phyloP scores from a whole-genome alignment of 2,888 invertebrate species.

The Sesia bembeciformis region DNA sequence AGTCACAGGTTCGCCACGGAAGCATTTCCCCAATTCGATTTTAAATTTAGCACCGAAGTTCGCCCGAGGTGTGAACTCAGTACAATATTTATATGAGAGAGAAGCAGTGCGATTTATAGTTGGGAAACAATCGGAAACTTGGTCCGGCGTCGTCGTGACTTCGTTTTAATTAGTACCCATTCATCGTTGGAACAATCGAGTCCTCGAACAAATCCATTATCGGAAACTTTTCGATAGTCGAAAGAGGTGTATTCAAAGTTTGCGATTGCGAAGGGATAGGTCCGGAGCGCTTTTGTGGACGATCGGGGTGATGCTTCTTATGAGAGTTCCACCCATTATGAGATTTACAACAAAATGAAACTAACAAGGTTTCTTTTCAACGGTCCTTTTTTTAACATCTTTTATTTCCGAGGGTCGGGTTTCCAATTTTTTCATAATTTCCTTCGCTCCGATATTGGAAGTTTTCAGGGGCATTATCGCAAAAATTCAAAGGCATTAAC shows the following conservation, averaged over 20 bases:
- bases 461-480: conserved; percentile 33
- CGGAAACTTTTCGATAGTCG: conserved; percentile 70
- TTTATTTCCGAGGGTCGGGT: neutral
- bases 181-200: conserved; percentile 70
- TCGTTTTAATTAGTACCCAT: conserved; percentile 75
- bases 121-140: conserved; percentile 65
- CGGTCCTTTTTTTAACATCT: neutral
- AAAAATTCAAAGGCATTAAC: conserved; percentile 35
- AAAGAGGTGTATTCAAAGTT: conserved; percentile 69
- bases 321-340: conserved; percentile 16
- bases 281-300: conserved; percentile 32
- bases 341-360: conserved; percentile 19
- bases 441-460: conserved; percentile 29
- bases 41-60: conserved; percentile 68
- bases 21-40: conserved; percentile 49
- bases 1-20: conserved; percentile 15
- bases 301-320: conserved; percentile 32
- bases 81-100: conserved; percentile 66
- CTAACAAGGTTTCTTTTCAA: neutral
- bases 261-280: conserved; percentile 48
- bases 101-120: conserved; percentile 62
- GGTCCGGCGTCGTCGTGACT: conserved; percentile 65
- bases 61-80: conserved; percentile 22
- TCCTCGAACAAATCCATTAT: conserved; percentile 71
- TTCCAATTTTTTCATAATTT: conserved; percentile 21